Evolutionary conservation across 2,113 vertebrate genomes (phyloP).

Genomic region (Tapirus terrestris): DNA sequence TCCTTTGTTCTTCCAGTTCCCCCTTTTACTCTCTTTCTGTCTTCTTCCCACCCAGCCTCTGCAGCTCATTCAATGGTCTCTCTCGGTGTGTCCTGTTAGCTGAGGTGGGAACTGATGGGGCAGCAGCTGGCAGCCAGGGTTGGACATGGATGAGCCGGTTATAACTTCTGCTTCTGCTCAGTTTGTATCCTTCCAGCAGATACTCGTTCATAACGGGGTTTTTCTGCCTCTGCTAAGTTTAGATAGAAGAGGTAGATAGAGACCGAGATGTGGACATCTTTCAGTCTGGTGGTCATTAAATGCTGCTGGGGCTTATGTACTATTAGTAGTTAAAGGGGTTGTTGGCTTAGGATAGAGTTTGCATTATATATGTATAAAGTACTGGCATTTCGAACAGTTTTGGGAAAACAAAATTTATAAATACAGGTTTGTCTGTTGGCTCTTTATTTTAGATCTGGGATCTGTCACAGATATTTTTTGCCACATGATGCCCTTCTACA

Average conservation of each 20-base stretch:
- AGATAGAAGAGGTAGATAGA: background rate
- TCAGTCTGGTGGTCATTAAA: background rate
- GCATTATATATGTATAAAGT: background rate
- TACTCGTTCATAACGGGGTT: background rate
- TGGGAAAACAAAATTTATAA: slow-evolving; percentile 23
- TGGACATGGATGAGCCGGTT: background rate
- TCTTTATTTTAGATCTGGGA: slow-evolving; percentile 89
- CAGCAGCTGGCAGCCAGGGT: background rate
- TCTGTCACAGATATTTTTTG: slow-evolving; percentile 94
- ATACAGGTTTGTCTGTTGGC: slow-evolving; percentile 56
- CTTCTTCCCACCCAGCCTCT: background rate
- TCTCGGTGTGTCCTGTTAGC: background rate
- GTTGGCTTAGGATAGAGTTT: background rate
- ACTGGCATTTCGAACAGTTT: background rate
- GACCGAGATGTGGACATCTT: background rate
- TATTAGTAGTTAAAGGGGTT: background rate
- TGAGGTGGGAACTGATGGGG: background rate
- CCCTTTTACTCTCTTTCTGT: background rate
- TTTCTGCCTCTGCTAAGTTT: background rate
- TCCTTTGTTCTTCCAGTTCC: background rate
- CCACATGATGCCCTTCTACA: slow-evolving; percentile 99
- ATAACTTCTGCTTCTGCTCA: background rate
- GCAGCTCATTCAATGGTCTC: background rate
- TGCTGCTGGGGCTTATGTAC: background rate
- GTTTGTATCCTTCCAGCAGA: background rate